These are phyloP conservation scores for Epizoanthus illoricatus DNA, from an alignment of 92 coral and sea anemone genomes.

Conservation along the genomic window DNA sequence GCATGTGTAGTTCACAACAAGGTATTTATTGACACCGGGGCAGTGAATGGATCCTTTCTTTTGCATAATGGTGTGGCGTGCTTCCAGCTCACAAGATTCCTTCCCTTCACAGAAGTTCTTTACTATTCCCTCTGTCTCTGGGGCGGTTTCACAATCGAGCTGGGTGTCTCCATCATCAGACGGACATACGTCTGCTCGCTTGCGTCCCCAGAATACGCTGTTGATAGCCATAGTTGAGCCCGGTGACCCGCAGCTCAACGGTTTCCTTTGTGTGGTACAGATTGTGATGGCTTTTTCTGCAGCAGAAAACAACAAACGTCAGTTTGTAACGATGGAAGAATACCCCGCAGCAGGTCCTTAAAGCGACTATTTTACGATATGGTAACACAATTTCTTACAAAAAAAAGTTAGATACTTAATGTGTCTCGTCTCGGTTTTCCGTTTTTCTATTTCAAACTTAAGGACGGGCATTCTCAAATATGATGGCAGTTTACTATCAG, in stretches of 20 bases:
- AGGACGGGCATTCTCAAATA: no score
- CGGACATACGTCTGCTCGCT: conserved; percentile 79
- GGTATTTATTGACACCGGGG: conserved; percentile 96
- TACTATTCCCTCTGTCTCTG: conserved; percentile 95
- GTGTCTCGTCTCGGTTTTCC: no score
- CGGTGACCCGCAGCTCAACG: conserved; percentile 94
- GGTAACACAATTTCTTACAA: no score
- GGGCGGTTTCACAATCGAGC: conserved; percentile 87
- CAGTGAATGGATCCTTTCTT: conserved; percentile 74
- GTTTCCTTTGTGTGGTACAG: conserved; percentile 91
- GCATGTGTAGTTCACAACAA: conserved; percentile 90
- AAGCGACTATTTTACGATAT: no score
- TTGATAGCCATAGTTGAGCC: conserved; percentile 95
- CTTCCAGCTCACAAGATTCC: conserved; percentile 93
- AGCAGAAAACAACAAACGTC: background rate
- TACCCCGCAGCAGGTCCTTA: no score
- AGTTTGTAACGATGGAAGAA: background rate
- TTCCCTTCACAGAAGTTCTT: conserved; percentile 96
- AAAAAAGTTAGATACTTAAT: no score
- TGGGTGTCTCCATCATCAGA: conserved; percentile 96
- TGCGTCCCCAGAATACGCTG: conserved; percentile 96
- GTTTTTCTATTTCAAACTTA: no score
- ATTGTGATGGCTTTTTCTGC: conserved; percentile 82
- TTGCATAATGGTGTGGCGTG: conserved; percentile 88
- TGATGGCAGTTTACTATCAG: no score